These are phyloP conservation scores for Odobenus rosmarus DNA, from an alignment of 2,113 vertebrate genomes.

Conservation along the genomic window DNA sequence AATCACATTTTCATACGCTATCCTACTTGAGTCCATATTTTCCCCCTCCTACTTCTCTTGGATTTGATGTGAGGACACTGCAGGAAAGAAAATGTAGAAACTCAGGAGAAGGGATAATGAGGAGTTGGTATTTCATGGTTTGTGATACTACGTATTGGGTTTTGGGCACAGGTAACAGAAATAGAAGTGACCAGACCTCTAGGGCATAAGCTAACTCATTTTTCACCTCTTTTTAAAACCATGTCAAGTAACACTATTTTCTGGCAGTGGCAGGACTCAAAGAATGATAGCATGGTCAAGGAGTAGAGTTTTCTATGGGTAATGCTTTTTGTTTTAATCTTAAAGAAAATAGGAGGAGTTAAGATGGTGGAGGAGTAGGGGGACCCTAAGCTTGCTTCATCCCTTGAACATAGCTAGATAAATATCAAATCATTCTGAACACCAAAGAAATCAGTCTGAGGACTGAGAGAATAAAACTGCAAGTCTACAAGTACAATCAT, in stretches of 20 bases:
- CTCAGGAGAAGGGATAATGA: background rate
- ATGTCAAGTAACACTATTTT: background rate
- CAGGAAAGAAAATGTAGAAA: background rate
- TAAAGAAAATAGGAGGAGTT: background rate
- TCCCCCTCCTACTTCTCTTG: background rate
- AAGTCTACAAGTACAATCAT: background rate
- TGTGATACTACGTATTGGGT: background rate
- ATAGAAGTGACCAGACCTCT: background rate
- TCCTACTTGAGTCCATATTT: background rate
- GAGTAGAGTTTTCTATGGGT: background rate
- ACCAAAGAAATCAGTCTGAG: background rate
- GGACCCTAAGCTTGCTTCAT: background rate
- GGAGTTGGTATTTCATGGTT: background rate
- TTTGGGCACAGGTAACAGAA: background rate
- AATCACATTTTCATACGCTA: background rate
- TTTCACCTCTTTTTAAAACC: background rate
- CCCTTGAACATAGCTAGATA: background rate
- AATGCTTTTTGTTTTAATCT: background rate
- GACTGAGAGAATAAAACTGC: background rate
- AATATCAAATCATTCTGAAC: background rate
- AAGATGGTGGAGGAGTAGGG: background rate
- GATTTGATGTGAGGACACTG: background rate
- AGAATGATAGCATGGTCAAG: background rate
- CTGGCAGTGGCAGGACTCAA: background rate
- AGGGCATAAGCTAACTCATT: background rate